These are phyloP conservation scores for Pararge aegeria DNA, from an alignment of 1,140 invertebrate genomes.

Conservation along the genomic window DNA sequence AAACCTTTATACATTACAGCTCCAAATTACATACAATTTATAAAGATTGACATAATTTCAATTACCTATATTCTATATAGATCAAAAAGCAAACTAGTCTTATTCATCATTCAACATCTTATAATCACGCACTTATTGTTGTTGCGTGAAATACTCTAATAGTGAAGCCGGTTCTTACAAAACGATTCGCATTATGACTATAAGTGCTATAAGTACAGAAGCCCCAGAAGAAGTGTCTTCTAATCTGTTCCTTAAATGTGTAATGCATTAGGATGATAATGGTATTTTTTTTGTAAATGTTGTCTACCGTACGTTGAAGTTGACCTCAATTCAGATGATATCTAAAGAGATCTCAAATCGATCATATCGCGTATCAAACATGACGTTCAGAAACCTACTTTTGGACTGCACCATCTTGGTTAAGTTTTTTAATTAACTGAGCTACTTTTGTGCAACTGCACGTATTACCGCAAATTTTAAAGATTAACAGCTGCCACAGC, in stretches of 20 bases:
- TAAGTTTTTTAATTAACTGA: conserved; percentile 17
- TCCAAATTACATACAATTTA: neutral
- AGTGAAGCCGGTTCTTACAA: conserved; percentile 12
- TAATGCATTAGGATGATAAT: conserved; percentile 15
- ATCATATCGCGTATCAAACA: conserved; percentile 57
- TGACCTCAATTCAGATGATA: conserved; percentile 54
- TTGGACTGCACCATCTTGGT: conserved; percentile 30
- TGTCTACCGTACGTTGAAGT: conserved; percentile 33
- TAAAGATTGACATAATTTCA: neutral
- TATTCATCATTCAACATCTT: neutral
- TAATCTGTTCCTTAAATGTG: conserved; percentile 6
- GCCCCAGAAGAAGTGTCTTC: neutral
- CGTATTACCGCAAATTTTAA: neutral
- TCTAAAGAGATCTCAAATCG: conserved; percentile 60
- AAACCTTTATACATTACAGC: no score
- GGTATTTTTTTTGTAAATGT: neutral
- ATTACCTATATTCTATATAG: neutral
- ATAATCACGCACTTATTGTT: conserved; percentile 4
- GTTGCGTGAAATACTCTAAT: conserved; percentile 9
- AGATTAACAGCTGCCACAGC: neutral
- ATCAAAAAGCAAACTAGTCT: neutral
- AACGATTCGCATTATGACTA: conserved; percentile 13
- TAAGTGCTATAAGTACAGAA: conserved; percentile 10
- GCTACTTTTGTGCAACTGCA: conserved; percentile 7
- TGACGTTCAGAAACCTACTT: conserved; percentile 51